Base-by-base conservation (phyloP, 2,113 vertebrate genomes). In the Microtus montanus region DNA sequence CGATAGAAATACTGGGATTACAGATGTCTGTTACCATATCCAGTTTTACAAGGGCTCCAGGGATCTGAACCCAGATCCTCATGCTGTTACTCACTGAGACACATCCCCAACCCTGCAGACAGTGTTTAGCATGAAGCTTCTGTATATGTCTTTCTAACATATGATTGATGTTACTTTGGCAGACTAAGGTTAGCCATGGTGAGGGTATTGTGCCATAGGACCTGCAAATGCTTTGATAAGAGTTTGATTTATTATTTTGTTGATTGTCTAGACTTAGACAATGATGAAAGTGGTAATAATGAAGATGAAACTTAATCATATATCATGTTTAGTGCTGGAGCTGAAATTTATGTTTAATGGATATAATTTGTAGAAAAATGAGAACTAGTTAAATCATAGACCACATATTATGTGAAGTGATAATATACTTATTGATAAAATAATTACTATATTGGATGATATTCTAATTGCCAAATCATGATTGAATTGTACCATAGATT, bases 191-290 rank as follows among this genome's bases (percentile, higher is more conserved):
- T 41, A 93, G 71, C 41, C 47, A 49, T 28, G 3, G 26, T 24
- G 22, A 92, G 26, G 58, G 9, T 58, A 77, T 83, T 71, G 33
- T n/a, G 52, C 35, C 26, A 44, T 30, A 3, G 54, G 90, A 95
- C 49, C 24, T 61, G n/a, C 15, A 96, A 87, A 58, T 49, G 15
- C 22, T 87, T 22, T 79, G 38, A 87, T 73, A 80, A 87, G 58
- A 19, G 0, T 5, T 61, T 93, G 61, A 90, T 58, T 92, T 88
- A 90, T 85, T 94, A 33, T 87, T 71, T 94, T 85, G 22, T 77
- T 91, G 13, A 44, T 94, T 89, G 9, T 91, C 83, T 89, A 84
- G 47, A 64, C 41, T 89, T 92, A 95, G 85, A 90, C 89, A 91
- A 61, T 89, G 30, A 74, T 77, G 70, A 87, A 92, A 95, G 66